phyloP scores from a whole-genome alignment of 2,888 invertebrate genomes.

The Tetanocera ferruginea region DNA sequence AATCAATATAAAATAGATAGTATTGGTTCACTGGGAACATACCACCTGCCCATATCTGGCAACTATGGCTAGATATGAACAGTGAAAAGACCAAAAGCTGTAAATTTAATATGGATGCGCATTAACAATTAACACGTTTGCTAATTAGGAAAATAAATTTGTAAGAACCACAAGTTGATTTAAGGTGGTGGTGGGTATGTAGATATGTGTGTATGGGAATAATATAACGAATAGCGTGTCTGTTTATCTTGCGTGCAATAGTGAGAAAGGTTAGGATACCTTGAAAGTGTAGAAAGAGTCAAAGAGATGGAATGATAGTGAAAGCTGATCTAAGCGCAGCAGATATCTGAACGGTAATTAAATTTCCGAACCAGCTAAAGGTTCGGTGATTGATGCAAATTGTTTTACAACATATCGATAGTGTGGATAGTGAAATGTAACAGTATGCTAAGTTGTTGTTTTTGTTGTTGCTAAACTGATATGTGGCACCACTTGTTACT shows the following conservation, averaged over 20 bases:
- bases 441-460: too few relatives aligned
- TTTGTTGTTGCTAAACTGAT: too few relatives aligned
- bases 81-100: constrained; percentile 7
- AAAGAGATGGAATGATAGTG: too few relatives aligned
- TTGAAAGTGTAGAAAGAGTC: background rate
- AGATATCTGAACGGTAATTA: background rate
- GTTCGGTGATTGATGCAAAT: background rate
- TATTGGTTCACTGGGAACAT: too few relatives aligned
- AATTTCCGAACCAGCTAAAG: background rate
- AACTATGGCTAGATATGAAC: background rate
- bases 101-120: constrained; percentile 37
- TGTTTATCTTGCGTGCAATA: background rate
- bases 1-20: too few relatives aligned
- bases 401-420: background rate
- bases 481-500: too few relatives aligned
- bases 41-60: background rate
- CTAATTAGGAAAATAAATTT: constrained; percentile 40
- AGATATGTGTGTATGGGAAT: background rate
- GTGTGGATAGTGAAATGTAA: background rate
- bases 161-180: constrained; percentile 25
- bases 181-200: background rate
- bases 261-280: background rate
- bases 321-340: background rate
- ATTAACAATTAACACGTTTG: constrained; percentile 40
- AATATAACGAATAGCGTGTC: background rate